Base-by-base conservation (phyloP, 2,113 vertebrate genomes). In the Leuciscus idus region DNA sequence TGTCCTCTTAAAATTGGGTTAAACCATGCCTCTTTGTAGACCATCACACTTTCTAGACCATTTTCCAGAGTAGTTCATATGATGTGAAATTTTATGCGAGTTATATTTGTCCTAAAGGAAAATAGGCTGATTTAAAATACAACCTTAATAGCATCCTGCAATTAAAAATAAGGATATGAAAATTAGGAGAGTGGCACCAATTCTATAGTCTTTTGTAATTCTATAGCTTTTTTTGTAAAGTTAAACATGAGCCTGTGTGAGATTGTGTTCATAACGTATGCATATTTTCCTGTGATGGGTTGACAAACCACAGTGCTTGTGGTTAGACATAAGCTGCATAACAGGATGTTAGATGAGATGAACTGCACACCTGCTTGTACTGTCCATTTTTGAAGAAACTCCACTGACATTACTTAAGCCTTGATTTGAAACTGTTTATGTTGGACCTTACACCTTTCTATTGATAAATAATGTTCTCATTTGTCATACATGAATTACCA, bases 271-370 rank as follows among this genome's bases (percentile, higher is more conserved):
- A 39, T 39, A 72, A 33, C 23, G n/a, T 7, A 19, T 0, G 19
- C 55, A 9, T 6, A n/a, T 36, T 21, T 64, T 43, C 43, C 48
- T 55, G 0, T 6, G 13, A 50, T 28, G 52, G 30, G 43, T 9
- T 48, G 21, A 30, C 36, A 88, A 88, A 72, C 79, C 79, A 72
- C 79, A 85, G 6, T 17, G n/a, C n/a, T 74, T 84, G 83, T 28
- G 83, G 83, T 85, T 82, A 85, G 9, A 82, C 43, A 61, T 10
- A 74, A 74, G 6, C 52, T 50, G 68, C 83, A 81, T 83, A 78
- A 78, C 62, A 84, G 85, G 85, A 86, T 57, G 85, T 86, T 48
- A 77, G 23, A 74, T 8, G 80, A 77, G 46, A 76, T 9, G 3
- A 52, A 10, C 2, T 4, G 12, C 21, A 70, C 59, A 82, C 72